Evolutionary conservation across 2,797 vertebrate species (phyloP).

Genomic region (Gymnothorax javanicus): DNA sequence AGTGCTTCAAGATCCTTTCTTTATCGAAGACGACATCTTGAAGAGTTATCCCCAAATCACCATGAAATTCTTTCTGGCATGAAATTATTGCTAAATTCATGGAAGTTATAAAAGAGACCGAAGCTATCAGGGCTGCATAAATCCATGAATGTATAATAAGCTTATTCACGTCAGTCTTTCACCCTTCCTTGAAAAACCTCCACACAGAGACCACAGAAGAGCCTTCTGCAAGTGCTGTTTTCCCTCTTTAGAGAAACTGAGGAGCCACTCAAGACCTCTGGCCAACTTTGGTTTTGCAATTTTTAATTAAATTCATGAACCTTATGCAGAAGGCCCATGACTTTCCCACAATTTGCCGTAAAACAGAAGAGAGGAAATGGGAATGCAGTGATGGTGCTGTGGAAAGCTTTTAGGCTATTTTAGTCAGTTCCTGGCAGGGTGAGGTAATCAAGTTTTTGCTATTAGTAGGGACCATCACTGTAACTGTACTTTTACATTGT

Average conservation of each 20-base stretch:
- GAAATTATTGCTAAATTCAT: neutral
- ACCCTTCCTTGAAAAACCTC: neutral
- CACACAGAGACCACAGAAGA: too few species aligned
- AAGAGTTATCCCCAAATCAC: neutral
- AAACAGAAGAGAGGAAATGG: neutral
- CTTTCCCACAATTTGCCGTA: neutral
- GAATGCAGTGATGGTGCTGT: neutral
- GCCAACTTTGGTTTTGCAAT: neutral
- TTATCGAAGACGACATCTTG: neutral
- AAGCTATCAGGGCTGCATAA: neutral
- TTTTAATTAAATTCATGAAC: neutral
- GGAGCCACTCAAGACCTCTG: neutral
- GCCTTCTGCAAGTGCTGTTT: neutral
- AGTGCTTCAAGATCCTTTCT: neutral
- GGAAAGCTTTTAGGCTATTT: neutral
- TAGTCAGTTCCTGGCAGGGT: neutral
- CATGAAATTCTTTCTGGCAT: neutral
- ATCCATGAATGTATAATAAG: neutral
- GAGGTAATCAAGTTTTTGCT: neutral
- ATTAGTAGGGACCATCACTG: too few species aligned
- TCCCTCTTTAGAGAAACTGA: neutral
- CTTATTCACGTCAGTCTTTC: neutral
- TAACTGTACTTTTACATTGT: too few species aligned
- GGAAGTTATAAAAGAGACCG: neutral
- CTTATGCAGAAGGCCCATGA: neutral